Evolutionary conservation across 2,113 vertebrate species (phyloP).

Genomic region (Burhinus oedicnemus): DNA sequence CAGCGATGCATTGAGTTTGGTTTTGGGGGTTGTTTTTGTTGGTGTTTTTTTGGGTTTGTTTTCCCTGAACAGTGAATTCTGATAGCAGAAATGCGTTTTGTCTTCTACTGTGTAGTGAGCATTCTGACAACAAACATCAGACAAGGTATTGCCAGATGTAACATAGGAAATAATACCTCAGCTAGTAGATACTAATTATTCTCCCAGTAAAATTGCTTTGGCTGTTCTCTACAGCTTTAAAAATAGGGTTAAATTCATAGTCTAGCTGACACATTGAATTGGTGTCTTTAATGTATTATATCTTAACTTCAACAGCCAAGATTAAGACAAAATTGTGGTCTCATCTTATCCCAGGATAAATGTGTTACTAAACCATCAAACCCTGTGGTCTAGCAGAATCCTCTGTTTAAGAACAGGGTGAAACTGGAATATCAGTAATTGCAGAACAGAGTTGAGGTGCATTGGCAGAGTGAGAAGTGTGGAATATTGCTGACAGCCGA

Average conservation of each 20-base stretch:
- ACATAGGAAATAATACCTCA: not conserved
- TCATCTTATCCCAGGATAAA: not conserved
- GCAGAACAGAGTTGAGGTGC: not conserved
- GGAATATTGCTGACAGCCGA: not conserved
- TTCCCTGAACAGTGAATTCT: not conserved
- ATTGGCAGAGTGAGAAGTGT: not conserved
- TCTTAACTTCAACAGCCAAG: too few species aligned
- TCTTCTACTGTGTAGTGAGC: not conserved
- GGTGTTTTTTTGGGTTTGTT: not conserved
- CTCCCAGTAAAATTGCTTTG: not conserved
- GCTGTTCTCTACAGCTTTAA: not conserved
- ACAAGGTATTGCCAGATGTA: not conserved
- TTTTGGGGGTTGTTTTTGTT: not conserved
- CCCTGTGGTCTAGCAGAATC: not conserved
- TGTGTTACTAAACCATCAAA: not conserved
- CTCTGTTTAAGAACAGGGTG: not conserved
- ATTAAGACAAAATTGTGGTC: fast-evolving
- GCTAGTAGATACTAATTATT: not conserved
- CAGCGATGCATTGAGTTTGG: not conserved
- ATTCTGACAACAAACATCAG: not conserved
- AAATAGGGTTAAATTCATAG: not conserved
- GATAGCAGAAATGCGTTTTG: not conserved
- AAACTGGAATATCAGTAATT: not conserved
- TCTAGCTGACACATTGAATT: not conserved
- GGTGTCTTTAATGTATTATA: not conserved